Evolutionary conservation across 1,140 invertebrate genomes (phyloP).

Genomic region (Drosophila arawakana): DNA sequence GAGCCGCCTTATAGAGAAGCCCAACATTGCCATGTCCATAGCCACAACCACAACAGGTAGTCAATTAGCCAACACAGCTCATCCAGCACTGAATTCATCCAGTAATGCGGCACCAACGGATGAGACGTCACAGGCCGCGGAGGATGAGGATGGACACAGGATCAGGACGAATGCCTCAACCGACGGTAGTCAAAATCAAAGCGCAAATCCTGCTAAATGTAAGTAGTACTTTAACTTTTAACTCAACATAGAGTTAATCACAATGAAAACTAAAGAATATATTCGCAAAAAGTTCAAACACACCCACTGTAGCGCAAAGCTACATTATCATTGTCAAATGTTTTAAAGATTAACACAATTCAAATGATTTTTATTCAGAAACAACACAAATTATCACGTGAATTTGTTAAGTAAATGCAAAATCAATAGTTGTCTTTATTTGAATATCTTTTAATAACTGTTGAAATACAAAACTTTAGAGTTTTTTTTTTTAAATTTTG

Average conservation of each 20-base stretch:
- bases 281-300: not conserved
- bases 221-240: conserved; percentile 5
- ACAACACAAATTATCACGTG: not conserved
- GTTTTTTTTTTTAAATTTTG: not conserved
- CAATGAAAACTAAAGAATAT: too few relatives aligned
- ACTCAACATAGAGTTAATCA: too few relatives aligned
- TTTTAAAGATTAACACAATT: not conserved
- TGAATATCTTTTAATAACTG: not conserved
- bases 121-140: conserved; percentile 21
- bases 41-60: conserved; percentile 69
- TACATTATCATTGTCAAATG: conserved; percentile 3
- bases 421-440: conserved; percentile 11
- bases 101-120: conserved; percentile 35
- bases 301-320: not conserved
- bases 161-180: conserved; percentile 1
- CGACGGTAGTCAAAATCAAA: conserved; percentile 21
- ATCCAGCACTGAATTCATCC: conserved; percentile 19
- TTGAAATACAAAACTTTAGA: not conserved
- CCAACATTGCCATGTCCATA: conserved; percentile 82
- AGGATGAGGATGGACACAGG: conserved; percentile 41
- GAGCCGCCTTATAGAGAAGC: conserved; percentile 83
- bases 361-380: conserved; percentile 1
- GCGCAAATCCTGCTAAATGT: conserved; percentile 37
- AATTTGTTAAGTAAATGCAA: not conserved
- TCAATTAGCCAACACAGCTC: conserved; percentile 70